phyloP scores from a whole-genome alignment of 2,113 vertebrate species.

The Odobenus rosmarus region DNA sequence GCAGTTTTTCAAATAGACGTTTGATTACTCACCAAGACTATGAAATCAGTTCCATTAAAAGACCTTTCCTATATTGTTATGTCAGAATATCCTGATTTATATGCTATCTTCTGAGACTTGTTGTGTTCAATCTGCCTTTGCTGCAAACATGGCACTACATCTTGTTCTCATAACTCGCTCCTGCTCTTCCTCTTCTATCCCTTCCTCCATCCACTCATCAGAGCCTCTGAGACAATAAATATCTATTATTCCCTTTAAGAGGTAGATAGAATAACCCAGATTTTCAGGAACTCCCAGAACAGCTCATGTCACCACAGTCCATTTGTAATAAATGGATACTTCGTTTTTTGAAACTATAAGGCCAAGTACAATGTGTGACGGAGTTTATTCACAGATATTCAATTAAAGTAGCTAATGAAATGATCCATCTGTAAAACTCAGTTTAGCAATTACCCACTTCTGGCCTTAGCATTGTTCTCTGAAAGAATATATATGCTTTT shows the following conservation, averaged over 20 bases:
- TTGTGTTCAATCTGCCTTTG: conserved; percentile 65
- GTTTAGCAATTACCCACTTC: conserved; percentile 24
- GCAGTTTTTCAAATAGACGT: conserved; percentile 71
- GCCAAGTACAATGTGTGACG: conserved; percentile 41
- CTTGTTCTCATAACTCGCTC: conserved; percentile 64
- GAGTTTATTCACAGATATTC: conserved; percentile 47
- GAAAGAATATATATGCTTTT: conserved; percentile 43
- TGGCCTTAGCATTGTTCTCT: conserved; percentile 50
- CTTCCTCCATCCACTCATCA: background rate
- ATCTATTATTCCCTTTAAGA: conserved; percentile 19
- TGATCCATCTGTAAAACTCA: conserved; percentile 33
- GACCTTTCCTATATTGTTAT: conserved; percentile 61
- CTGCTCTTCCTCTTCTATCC: background rate
- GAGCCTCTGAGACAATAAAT: conserved; percentile 65
- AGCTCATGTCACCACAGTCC: conserved; percentile 10
- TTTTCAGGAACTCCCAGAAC: conserved; percentile 48
- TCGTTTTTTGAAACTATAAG: conserved; percentile 15
- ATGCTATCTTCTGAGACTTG: conserved; percentile 59
- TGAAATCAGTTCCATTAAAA: conserved; percentile 75
- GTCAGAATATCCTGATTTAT: conserved; percentile 79
- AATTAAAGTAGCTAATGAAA: conserved; percentile 59
- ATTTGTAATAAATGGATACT: conserved; percentile 70
- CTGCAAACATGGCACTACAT: conserved; percentile 68
- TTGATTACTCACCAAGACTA: conserved; percentile 69
- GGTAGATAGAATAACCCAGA: conserved; percentile 27